Percentiles rank a stretch among this genome's conserved stretches.
Evolutionary conservation across 1,140 invertebrate species (phyloP).

Genomic region (Apis mellifera): DNA sequence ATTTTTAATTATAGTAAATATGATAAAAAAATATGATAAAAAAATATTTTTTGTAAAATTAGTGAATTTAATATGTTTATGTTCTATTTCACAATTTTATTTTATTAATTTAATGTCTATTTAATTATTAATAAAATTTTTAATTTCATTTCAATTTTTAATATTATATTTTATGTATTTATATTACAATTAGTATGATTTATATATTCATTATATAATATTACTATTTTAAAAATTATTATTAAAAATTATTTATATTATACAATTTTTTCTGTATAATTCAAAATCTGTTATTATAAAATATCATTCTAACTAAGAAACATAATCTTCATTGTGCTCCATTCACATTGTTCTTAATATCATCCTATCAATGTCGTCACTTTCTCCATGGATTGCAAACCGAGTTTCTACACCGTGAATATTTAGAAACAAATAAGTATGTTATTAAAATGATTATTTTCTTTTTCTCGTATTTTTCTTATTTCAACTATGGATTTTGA

Average conservation of each 20-base stretch:
- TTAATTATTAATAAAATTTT: too few relatives aligned
- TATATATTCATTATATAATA: too few relatives aligned
- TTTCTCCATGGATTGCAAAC: background rate
- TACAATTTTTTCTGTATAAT: too few relatives aligned
- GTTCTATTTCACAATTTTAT: too few relatives aligned
- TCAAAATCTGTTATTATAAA: background rate
- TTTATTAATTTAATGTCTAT: too few relatives aligned
- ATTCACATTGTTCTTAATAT: conserved; percentile 12
- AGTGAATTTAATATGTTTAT: background rate
- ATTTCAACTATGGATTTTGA: background rate
- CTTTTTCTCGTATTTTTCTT: background rate
- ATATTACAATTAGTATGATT: too few relatives aligned
- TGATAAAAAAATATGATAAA: background rate
- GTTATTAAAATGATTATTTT: background rate
- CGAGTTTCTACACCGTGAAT: background rate
- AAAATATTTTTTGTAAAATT: background rate
- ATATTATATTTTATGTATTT: too few relatives aligned
- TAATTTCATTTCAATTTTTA: too few relatives aligned
- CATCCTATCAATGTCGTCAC: conserved; percentile 1
- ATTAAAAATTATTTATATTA: too few relatives aligned
- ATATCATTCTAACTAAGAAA: background rate
- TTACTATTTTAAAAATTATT: too few relatives aligned
- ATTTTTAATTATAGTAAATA: background rate
- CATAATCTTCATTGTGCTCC: background rate
- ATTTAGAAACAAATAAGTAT: background rate